These are phyloP conservation scores for Xenopus petersii DNA, from an alignment of 2,797 vertebrate genomes.

Conservation along the genomic window DNA sequence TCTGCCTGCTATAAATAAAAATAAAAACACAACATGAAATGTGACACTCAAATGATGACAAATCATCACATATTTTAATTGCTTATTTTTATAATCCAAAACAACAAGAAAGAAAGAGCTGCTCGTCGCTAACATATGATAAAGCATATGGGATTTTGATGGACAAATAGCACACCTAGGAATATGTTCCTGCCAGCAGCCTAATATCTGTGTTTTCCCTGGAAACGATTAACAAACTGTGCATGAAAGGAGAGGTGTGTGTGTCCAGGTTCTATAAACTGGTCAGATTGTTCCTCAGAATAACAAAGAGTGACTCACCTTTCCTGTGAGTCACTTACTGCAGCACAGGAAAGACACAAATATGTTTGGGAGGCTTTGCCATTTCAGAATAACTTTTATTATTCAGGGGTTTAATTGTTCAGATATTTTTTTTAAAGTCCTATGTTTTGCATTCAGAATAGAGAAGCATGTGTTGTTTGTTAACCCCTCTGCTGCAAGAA, in stretches of 20 bases:
- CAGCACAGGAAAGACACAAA: slow-evolving; percentile 32
- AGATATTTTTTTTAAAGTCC: slow-evolving; percentile 10
- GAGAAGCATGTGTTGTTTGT: not conserved
- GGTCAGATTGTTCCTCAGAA: slow-evolving; percentile 38
- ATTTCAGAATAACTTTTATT: slow-evolving; percentile 17
- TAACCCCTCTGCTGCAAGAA: not conserved
- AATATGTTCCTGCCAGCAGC: slow-evolving; percentile 9
- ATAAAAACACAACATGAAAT: not conserved
- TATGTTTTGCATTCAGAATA: not conserved
- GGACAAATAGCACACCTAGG: slow-evolving; percentile 21
- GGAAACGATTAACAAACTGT: slow-evolving; percentile 24
- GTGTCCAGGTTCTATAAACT: slow-evolving; percentile 28
- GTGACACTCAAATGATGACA: slow-evolving; percentile 4
- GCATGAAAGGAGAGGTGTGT: slow-evolving; percentile 3
- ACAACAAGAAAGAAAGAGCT: not conserved
- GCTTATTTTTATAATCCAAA: slow-evolving; percentile 9
- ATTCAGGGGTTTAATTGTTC: not conserved
- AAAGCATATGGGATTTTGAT: slow-evolving; percentile 19
- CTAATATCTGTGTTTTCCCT: slow-evolving; percentile 7
- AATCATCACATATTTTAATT: slow-evolving; percentile 1
- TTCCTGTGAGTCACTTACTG: slow-evolving; percentile 36
- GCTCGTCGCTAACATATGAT: slow-evolving; percentile 16
- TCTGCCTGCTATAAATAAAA: not conserved
- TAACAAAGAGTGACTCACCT: slow-evolving; percentile 45
- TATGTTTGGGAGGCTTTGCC: slow-evolving; percentile 28